Evolutionary conservation across 2,888 invertebrate genomes (phyloP).

Genomic region (Meganola albula): DNA sequence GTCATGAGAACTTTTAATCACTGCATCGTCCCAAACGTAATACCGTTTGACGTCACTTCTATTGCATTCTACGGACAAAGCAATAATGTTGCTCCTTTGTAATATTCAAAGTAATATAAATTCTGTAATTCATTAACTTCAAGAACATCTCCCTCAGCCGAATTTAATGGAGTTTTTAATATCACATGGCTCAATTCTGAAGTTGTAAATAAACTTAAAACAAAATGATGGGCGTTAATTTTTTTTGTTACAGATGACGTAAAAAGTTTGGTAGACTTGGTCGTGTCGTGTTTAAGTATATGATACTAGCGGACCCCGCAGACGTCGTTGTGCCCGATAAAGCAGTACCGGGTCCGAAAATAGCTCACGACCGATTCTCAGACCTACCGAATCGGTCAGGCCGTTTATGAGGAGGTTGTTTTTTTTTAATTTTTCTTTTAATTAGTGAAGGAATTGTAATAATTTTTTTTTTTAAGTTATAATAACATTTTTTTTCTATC

Average conservation of each 20-base stretch:
- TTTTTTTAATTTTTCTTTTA: no score
- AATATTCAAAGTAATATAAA: conserved; percentile 12
- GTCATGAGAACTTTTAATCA: conserved; percentile 38
- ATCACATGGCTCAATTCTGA: no score
- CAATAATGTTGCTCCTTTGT: conserved; percentile 21
- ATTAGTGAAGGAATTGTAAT: no score
- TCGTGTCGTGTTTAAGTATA: no score
- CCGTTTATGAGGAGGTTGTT: no score
- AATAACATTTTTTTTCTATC: no score
- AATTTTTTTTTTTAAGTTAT: no score
- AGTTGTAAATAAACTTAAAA: background rate
- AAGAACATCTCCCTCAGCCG: background rate
- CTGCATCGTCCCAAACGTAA: conserved; percentile 36
- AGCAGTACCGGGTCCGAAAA: no score
- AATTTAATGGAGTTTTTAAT: conserved; percentile 17
- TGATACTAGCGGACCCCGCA: no score
- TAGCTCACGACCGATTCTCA: no score
- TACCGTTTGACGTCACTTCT: conserved; percentile 38
- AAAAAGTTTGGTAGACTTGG: background rate
- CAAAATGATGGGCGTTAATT: background rate
- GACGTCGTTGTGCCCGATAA: no score
- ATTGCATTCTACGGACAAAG: conserved; percentile 18
- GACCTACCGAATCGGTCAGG: no score
- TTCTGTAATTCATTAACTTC: background rate
- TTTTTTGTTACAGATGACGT: background rate